Base-by-base conservation (phyloP, 2,797 vertebrate species). In the Onychomys arenicola region DNA sequence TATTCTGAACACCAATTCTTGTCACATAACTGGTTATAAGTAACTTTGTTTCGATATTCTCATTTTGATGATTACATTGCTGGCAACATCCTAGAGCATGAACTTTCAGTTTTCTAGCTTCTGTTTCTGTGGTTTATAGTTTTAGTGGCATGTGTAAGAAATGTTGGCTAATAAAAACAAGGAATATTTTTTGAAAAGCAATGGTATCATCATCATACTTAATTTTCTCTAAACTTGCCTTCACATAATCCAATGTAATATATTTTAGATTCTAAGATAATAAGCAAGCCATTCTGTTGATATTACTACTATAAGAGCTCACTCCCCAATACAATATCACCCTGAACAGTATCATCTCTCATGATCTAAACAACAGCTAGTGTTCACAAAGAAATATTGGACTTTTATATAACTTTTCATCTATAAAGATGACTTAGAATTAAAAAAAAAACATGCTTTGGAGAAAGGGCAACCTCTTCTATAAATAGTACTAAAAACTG, bases 311-410 rank as follows among this genome's bases (percentile, higher is more conserved):
- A 3, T 4, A 93, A 90, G 21, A 17, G 32, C 13, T 34, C 65
- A 16, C 27, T 91, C 78, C 84, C 10, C 46, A 76, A 96, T 61
- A 90, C 46, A 92, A 29, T 97, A 88, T 75, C 29, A 82, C n/a
- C 63, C n/a, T 82, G 85, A 92, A 82, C 84, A 76, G 5, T 90
- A 89, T 81, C 55, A n/a, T 16, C 40, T 96, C 63, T 91, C 6
- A 83, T 84, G 17, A 80, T 78, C 37, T 93, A 96, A 93, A 91
- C 52, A 97, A 77, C 12, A 87, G 37, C 25, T 23, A 69, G 19
- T 57, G 17, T 94, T 92, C 92, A 82, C 91, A 96, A 96, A 94
- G 85, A 92, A 83, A 91, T 93, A 89, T 89, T 94, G 92, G 69
- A 82, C 82, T 63, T 14, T 46, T 95, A 14, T n/a, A 86, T 93